Evolutionary conservation across 2,888 invertebrate genomes (phyloP).

Genomic region (Actias luna): DNA sequence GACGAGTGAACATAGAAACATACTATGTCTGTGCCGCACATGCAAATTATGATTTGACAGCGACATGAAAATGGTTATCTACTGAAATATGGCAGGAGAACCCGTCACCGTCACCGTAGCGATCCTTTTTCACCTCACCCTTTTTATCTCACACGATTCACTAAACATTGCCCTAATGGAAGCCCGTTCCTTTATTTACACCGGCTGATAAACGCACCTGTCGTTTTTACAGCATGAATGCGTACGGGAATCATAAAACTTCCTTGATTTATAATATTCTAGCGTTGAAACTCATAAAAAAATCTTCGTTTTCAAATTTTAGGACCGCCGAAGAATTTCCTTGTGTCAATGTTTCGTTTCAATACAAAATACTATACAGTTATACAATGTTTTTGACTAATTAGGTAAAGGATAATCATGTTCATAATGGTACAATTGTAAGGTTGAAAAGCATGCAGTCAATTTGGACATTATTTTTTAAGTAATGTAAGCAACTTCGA

Average conservation of each 20-base stretch:
- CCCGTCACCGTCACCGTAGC: background rate
- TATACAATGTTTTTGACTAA: no score
- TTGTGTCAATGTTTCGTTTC: no score
- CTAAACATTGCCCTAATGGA: conserved; percentile 22
- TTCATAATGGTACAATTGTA: no score
- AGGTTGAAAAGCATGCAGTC: no score
- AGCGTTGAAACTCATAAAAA: background rate
- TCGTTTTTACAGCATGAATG: background rate
- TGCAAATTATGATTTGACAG: background rate
- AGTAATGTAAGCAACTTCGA: no score
- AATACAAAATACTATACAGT: no score
- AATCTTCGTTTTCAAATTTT: no score
- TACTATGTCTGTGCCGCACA: background rate
- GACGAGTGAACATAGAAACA: background rate
- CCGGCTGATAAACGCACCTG: background rate
- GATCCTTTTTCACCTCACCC: background rate
- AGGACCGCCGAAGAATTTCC: no score
- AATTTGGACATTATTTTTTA: no score
- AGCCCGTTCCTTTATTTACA: conserved; percentile 14
- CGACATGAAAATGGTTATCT: background rate
- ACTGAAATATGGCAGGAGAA: background rate
- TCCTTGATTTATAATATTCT: background rate
- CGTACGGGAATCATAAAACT: background rate
- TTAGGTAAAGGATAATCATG: no score
- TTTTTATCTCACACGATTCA: conserved; percentile 25